Percentiles rank a stretch among this genome's conserved stretches.
These are phyloP conservation scores for Drosophila rellima DNA, from an alignment of 2,888 invertebrate genomes.

Conservation along the genomic window DNA sequence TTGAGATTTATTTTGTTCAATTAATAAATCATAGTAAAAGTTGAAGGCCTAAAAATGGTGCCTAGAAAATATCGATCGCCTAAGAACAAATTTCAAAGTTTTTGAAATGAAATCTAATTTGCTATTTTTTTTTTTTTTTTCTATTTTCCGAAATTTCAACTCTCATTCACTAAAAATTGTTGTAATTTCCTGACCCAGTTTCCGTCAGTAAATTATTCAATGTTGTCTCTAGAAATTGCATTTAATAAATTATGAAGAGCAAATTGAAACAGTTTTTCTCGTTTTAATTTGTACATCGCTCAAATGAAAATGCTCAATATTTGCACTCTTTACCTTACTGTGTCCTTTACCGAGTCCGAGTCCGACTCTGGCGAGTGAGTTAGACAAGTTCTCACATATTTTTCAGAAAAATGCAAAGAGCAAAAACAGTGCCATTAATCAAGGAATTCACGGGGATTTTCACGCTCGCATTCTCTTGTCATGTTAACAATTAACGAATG, in stretches of 20 bases:
- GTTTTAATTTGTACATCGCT: background rate
- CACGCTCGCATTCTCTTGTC: constrained; percentile 38
- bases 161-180: background rate
- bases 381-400: background rate
- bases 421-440: constrained; percentile 36
- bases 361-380: background rate
- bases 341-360: background rate
- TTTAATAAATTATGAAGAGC: background rate
- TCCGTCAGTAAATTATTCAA: background rate
- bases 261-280: constrained; percentile 1
- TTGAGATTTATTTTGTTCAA: constrained; percentile 9
- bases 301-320: background rate
- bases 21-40: background rate
- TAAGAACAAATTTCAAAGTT: too few species aligned
- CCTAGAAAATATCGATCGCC: too few species aligned
- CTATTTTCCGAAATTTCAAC: background rate
- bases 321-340: background rate
- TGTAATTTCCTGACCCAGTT: background rate
- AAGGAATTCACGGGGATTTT: constrained; percentile 42
- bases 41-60: background rate
- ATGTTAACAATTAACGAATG: constrained; percentile 55
- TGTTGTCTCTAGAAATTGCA: constrained; percentile 1
- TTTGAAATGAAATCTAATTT: too few species aligned
- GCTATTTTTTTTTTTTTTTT: too few species aligned
- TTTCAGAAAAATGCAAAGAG: background rate